Evolutionary conservation across 2,113 vertebrate genomes (phyloP).

Genomic region (Mungos mungo): DNA sequence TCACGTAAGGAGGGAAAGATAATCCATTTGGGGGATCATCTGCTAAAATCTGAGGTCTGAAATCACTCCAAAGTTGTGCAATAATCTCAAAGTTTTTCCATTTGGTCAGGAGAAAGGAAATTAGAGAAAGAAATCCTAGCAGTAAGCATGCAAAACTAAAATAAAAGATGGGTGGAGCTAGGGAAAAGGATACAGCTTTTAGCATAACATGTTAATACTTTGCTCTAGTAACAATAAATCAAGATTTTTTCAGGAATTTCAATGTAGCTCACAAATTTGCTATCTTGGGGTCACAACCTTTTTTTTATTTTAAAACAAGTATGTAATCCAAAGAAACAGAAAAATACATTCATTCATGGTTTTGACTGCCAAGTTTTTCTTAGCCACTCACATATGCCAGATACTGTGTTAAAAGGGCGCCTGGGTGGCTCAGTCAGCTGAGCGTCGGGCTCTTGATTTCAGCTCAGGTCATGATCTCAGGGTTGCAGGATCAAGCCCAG

Average conservation of each 20-base stretch:
- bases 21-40: neutral
- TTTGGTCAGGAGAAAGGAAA: neutral
- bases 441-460: too few relatives aligned
- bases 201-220: neutral
- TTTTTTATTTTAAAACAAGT: neutral
- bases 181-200: neutral
- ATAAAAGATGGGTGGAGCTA: neutral
- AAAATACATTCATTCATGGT: neutral
- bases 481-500: too few relatives aligned
- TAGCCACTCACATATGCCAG: neutral
- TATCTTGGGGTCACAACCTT: neutral
- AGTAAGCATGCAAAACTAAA: neutral
- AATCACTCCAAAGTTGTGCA: constrained; percentile 35
- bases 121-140: neutral
- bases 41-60: neutral
- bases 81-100: neutral
- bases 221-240: neutral
- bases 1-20: neutral
- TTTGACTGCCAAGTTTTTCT: neutral
- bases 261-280: neutral
- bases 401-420: neutral
- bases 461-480: too few relatives aligned
- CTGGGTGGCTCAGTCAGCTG: too few relatives aligned
- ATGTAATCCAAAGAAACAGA: neutral
- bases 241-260: neutral